Evolutionary conservation across 2,797 vertebrate species (phyloP), one percentile per base, ranked within the genome.

Genomic region (Xiphophorus birchmanni): DNA sequence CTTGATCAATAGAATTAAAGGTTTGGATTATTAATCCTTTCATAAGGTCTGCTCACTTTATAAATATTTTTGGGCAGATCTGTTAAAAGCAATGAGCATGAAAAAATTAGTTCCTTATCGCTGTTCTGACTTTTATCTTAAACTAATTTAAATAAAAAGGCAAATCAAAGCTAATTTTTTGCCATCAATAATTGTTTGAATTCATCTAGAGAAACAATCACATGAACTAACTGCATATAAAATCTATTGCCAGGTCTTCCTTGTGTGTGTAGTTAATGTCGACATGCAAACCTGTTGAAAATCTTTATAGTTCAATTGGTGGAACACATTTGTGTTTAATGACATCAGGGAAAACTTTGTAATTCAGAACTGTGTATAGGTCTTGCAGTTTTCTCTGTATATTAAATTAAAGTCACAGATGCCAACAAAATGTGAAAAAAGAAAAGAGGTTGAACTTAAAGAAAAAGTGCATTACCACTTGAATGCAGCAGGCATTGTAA

Each of bases 351-450:
- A 29, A 48, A 54, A 74, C 9, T 82, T 37, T 2, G 71, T 86
- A 77, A 92, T 87, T 50, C 78, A 42, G 73, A 87, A 84, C 86
- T 35, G 75, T 81, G 74, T 75, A 80, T 76, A 79, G 73, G 23
- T 82, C 9, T 42, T 79, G 82, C 26, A 23, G 21, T 87, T 56
- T 76, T 12, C 52, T 35, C 42, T 35, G 8, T 32, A 76, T 82
- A 82, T 82, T 69, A 82, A 87, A 86, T 84, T 82, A 81, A 63
- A 78, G 77, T 73, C 42, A 4, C 50, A 81, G 80, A 69, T 84
- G 76, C 78, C 72, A 82, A 78, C 73, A 42, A 42, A 42, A 42
- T 42, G 37, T 76, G 77, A 84, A 60, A 1, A 56, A 37, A 58
- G 42, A 44, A 78, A 48, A 47, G 1, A 12, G 5, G 12, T 35